Base-by-base conservation (phyloP, 2,888 invertebrate genomes). In the Leptinotarsa tumamoca region DNA sequence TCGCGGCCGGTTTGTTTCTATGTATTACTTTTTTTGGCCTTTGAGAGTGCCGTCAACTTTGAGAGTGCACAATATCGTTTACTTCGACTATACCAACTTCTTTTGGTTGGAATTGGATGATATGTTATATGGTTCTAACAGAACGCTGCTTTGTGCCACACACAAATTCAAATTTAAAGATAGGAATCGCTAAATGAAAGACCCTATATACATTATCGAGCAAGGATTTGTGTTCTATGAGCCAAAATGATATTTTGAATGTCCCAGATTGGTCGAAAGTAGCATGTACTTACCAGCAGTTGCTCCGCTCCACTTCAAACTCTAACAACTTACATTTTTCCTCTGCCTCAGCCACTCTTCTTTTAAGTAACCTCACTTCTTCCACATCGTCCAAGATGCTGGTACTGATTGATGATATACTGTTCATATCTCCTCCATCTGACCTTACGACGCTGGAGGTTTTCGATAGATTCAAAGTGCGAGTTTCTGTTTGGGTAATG, bases 271-370 rank as follows among this genome's bases (percentile, higher is more conserved):
- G 3, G 1, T 52, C 15, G 18, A 10, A 63, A 33, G 33, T 33
- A 33, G 1, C 33, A n/a, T 58, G 49, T 4, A 61, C n/a, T 63
- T 50, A 76, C 73, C 72, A 71, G 49, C 67, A 78, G 70, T 80
- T 82, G 17, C 83, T 78, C 68, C 80, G 80, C 69, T 84, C 80
- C 69, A 85, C 82, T 77, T 85, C 83, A n/a, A 75, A 76, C 75
- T 82, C 80, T 56, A 85, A 73, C 68, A 76, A 76, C 77, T 82
- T 81, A 52, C 80, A 82, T 75, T 78, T 82, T 13, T 77, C 76
- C 72, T 85, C 84, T 4, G 77, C 70, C 50, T 83, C 82, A 43
- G 78, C 78, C 51, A 84, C 73, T 79, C 83, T 81, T 27, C 77
- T 72, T 75, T 83, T 84, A 5, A 85, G 68, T 13, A 71, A 49